phyloP scores from a whole-genome alignment of 2,888 invertebrate species.

The Xestia xanthographa region DNA sequence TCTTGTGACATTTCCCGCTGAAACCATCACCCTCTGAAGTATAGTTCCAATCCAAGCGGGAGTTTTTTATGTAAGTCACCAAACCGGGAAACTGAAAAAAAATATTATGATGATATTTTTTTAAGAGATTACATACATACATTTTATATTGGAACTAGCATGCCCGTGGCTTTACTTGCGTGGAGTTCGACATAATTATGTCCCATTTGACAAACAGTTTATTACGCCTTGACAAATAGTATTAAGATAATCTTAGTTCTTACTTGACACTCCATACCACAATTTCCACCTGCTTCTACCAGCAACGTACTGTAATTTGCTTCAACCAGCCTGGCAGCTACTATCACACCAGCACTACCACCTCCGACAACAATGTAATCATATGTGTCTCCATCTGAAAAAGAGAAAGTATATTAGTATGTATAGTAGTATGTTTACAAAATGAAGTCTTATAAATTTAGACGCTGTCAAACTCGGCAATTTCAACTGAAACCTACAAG shows the following conservation, averaged over 20 bases:
- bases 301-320: conserved; percentile 55
- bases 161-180: neutral
- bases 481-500: too few species aligned
- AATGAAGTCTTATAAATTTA: neutral
- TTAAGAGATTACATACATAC: neutral
- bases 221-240: neutral
- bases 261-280: conserved; percentile 61
- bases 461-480: neutral
- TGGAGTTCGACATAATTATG: neutral
- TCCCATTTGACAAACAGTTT: neutral
- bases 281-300: conserved; percentile 67
- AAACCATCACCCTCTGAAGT: conserved; percentile 50
- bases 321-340: conserved; percentile 63
- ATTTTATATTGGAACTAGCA: neutral
- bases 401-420: neutral
- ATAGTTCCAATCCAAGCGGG: conserved; percentile 68
- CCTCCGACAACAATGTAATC: conserved; percentile 74
- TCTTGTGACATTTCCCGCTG: conserved; percentile 6
- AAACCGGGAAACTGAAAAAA: conserved; percentile 48
- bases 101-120: neutral
- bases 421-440: neutral
- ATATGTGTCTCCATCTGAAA: conserved; percentile 14
- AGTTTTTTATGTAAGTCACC: conserved; percentile 26
- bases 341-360: conserved; percentile 71
- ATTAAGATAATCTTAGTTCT: neutral